Percentiles rank a stretch among this genome's conserved stretches.
These are phyloP conservation scores for Gymnarchus niloticus DNA, from an alignment of 2,113 vertebrate species.

Conservation along the genomic window DNA sequence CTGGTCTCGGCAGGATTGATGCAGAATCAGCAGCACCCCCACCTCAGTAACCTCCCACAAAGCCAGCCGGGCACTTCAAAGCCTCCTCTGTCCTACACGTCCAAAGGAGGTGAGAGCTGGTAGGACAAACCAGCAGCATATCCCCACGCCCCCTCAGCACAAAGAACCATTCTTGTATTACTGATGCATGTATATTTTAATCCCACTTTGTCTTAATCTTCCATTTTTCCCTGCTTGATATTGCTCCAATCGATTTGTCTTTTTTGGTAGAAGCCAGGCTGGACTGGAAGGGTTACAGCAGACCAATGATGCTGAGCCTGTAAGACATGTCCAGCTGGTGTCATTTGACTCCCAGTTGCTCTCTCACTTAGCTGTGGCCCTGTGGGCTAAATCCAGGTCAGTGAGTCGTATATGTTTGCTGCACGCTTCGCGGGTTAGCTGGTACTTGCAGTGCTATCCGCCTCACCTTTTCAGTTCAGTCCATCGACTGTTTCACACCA, in stretches of 20 bases:
- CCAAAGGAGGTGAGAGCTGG: neutral
- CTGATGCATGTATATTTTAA: neutral
- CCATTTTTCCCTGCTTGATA: too few relatives aligned
- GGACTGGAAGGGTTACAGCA: neutral
- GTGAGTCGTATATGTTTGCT: neutral
- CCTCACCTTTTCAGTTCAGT: neutral
- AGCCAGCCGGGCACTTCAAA: neutral
- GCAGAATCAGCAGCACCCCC: neutral
- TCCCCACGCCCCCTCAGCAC: neutral
- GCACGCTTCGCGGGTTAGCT: neutral
- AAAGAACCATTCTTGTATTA: neutral
- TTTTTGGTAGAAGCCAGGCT: neutral
- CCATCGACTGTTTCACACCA: neutral
- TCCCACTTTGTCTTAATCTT: too few relatives aligned
- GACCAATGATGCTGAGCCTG: neutral
- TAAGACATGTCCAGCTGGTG: neutral
- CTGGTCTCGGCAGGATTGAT: neutral
- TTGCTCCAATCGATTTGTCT: neutral
- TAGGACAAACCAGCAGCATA: too few relatives aligned
- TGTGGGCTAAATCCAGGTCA: neutral
- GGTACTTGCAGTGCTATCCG: neutral
- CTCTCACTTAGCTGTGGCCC: neutral
- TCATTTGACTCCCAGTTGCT: neutral
- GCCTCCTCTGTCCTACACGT: neutral
- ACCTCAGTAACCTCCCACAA: neutral